Base-by-base conservation (phyloP, 2,113 vertebrate species). In the Saccopteryx leptura region DNA sequence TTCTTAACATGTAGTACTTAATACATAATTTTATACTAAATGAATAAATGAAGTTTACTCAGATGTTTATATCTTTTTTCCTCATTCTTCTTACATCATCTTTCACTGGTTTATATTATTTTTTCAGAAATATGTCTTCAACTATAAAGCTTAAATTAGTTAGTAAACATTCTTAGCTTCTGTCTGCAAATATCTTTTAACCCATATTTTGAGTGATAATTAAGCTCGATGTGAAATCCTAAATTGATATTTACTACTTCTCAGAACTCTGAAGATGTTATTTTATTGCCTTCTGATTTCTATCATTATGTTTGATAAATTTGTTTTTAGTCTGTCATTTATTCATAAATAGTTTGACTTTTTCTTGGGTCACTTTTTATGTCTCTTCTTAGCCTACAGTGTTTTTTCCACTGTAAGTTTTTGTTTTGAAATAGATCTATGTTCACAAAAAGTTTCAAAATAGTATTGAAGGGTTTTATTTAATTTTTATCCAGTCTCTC, bases 401-500 rank as follows among this genome's bases (percentile, higher is more conserved):
- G 15, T 76, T 74, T 39, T 46, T 14, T 31, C 12, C 19, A 5
- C 12, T 39, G 5, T 54, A 82, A 87, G 1, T 78, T 91, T 80
- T 83, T 61, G 88, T 31, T 93, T 75, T 50, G 8, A 48, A 90
- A 71, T 61, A 79, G 33, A 69, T 72, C 48, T 13, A 61, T 19
- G n/a, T n/a, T 91, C 69, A 96, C 11, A 46, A 88, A 95, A 78
- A 74, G 33, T 66, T 84, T 18, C 7, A 61, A 74, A 88, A 72
- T 63, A 81, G 15, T 82, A 90, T 24, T 81, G 56, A 81, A 4
- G 11, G 1, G 6, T 54, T 14, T 31, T 48, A 23, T 56, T 15
- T 24, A 46, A 24, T 3, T 17, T 88, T 91, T 48, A 75, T 28
- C 9, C 46, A 80, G 4, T 39, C 83, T 69, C 3, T 31, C 5